Percentiles rank a stretch among this genome's conserved stretches.
These are phyloP conservation scores for Lithobates sylvaticus DNA, from an alignment of 2,797 vertebrate genomes.

Conservation along the genomic window DNA sequence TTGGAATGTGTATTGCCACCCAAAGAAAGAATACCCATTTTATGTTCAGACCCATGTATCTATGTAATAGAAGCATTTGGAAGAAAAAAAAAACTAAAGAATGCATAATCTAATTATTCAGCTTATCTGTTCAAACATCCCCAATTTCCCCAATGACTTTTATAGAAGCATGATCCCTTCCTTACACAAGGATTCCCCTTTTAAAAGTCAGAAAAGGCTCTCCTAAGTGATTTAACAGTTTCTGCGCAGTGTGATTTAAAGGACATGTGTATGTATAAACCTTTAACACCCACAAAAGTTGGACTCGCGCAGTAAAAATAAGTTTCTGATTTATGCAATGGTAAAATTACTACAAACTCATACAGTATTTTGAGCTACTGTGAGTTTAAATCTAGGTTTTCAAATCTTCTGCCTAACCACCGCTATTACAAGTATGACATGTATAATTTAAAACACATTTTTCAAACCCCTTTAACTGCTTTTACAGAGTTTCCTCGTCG, in stretches of 20 bases:
- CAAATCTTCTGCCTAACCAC: slow-evolving; percentile 64
- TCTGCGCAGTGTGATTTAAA: slow-evolving; percentile 53
- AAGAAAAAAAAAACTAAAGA: too few relatives aligned
- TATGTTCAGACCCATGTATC: too few relatives aligned
- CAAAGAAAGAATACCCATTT: too few relatives aligned
- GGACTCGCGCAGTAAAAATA: slow-evolving; percentile 51
- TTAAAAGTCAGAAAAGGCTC: slow-evolving; percentile 45
- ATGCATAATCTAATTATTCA: neutral
- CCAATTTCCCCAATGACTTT: slow-evolving; percentile 13
- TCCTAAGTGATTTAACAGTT: slow-evolving; percentile 55
- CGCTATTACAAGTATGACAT: slow-evolving; percentile 67
- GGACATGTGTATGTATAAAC: slow-evolving; percentile 60
- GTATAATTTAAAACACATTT: slow-evolving; percentile 72
- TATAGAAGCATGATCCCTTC: slow-evolving; percentile 34
- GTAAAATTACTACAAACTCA: slow-evolving; percentile 31
- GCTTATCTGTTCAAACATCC: neutral
- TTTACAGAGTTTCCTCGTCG: slow-evolving; percentile 54
- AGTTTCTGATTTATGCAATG: slow-evolving; percentile 54
- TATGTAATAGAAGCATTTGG: too few relatives aligned
- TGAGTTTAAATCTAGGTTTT: slow-evolving; percentile 61
- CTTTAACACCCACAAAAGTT: slow-evolving; percentile 61
- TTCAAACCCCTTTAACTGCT: slow-evolving; percentile 58
- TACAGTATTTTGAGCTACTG: slow-evolving; percentile 58
- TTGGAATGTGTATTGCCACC: too few relatives aligned
- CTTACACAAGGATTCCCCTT: slow-evolving; percentile 51